These are phyloP conservation scores for Grantiella picta DNA, from an alignment of 2,113 vertebrate species.

Conservation along the genomic window DNA sequence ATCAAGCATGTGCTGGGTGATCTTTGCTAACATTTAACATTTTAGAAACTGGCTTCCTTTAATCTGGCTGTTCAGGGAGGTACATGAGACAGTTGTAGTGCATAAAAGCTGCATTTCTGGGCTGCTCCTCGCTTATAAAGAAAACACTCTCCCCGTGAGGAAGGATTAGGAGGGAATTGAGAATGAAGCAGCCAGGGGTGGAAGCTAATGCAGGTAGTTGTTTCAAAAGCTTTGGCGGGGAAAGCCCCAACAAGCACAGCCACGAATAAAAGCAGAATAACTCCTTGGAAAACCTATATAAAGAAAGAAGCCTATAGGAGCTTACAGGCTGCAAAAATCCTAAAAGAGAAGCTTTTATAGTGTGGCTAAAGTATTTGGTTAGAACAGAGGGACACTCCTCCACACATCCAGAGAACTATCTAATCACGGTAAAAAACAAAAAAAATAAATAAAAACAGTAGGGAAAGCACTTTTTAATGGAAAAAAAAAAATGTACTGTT, in stretches of 20 bases:
- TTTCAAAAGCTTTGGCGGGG: background rate
- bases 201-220: background rate
- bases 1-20: background rate
- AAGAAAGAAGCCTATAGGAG: background rate
- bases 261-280: background rate
- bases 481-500: background rate
- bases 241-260: background rate
- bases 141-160: background rate
- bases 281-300: background rate
- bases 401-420: background rate
- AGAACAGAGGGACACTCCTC: background rate
- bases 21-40: background rate
- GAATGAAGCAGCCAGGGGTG: accelerated
- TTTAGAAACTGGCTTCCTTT: background rate
- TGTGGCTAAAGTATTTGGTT: background rate
- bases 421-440: background rate
- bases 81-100: background rate
- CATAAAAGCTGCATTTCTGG: background rate
- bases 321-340: background rate
- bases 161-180: background rate
- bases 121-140: background rate
- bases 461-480: background rate
- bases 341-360: background rate
- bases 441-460: background rate
- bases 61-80: background rate